Evolutionary conservation across 2,888 invertebrate genomes (phyloP).

Genomic region (Alloplasta piceator): DNA sequence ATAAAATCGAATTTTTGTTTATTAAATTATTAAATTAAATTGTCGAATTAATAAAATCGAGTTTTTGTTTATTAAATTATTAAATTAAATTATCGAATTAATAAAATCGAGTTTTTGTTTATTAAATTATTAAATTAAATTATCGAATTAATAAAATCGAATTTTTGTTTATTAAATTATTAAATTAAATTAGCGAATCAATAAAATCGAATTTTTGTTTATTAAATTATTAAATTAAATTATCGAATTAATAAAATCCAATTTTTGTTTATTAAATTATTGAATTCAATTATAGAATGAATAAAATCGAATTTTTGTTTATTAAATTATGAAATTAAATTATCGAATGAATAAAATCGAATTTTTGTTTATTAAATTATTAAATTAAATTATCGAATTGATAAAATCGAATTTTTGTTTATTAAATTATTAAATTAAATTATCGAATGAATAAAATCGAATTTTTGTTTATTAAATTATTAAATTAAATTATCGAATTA

Average conservation of each 20-base stretch:
- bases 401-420: constrained; percentile 48
- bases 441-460: constrained; percentile 31
- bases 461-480: too few species aligned
- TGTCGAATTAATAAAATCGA: constrained; percentile 29
- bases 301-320: constrained; percentile 48
- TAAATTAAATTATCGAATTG: background rate
- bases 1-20: constrained; percentile 48
- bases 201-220: constrained; percentile 48
- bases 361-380: too few species aligned
- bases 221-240: too few species aligned
- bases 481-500: background rate
- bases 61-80: too few species aligned
- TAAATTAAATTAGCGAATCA: background rate
- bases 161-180: too few species aligned
- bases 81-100: background rate
- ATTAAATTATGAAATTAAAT: too few species aligned
- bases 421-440: too few species aligned
- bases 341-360: constrained; percentile 31
- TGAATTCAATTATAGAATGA: background rate
- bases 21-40: too few species aligned
- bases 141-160: constrained; percentile 31
- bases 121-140: too few species aligned
- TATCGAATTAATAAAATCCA: constrained; percentile 31
- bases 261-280: too few species aligned
- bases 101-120: constrained; percentile 48